A percentile compares a stretch with the other conserved stretches of the same genome.
Conservation (phyloP, 2,113 vertebrate genomes). For the Trachemys scripta region DNA sequence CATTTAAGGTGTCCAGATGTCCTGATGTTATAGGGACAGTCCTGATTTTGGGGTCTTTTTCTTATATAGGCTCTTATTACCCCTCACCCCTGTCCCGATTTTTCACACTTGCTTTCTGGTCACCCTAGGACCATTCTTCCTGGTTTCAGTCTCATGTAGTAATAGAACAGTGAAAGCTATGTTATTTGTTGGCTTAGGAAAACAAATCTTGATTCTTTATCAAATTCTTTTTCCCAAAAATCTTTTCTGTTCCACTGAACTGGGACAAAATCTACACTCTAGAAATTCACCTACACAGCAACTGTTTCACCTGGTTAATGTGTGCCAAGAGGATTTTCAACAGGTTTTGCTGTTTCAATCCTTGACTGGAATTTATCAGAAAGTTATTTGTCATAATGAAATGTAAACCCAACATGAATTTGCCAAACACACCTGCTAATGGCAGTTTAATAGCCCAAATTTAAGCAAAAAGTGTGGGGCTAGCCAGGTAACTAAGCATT, state of each 20-base stretch:
- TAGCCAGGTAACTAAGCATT: background rate
- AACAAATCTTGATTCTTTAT: background rate
- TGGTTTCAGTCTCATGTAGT: background rate
- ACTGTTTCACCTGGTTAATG: background rate
- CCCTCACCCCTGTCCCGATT: too few relatives aligned
- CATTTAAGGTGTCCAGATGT: too few relatives aligned
- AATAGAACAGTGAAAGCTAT: background rate
- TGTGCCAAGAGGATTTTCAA: background rate
- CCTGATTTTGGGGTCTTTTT: too few relatives aligned
- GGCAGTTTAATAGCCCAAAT: background rate
- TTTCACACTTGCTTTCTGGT: too few relatives aligned
- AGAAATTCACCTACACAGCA: background rate
- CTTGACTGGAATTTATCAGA: background rate
- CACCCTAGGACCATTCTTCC: too few relatives aligned
- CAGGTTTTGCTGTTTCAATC: too few relatives aligned
- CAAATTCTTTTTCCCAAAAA: background rate
- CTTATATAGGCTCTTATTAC: too few relatives aligned
- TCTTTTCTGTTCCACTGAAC: background rate
- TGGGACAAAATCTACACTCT: background rate
- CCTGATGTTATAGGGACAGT: too few relatives aligned
- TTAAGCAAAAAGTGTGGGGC: background rate
- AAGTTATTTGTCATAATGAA: background rate
- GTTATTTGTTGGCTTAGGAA: background rate
- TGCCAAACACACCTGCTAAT: background rate
- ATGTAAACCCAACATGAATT: background rate